phyloP scores from a whole-genome alignment of 2,797 vertebrate species.

The Cottoperca gobio region DNA sequence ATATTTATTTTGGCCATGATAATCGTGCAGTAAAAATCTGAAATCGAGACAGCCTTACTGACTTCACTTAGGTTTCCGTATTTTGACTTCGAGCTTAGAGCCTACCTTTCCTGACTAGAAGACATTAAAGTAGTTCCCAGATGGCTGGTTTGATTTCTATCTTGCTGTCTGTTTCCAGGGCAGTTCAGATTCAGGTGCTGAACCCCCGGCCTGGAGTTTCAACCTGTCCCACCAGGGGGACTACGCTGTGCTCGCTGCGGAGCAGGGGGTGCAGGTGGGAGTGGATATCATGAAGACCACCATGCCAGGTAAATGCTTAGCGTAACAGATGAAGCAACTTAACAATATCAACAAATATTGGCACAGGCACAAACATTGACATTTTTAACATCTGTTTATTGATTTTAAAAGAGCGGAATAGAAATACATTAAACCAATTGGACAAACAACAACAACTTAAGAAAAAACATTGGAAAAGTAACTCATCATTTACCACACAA shows the following conservation, averaged over 20 bases:
- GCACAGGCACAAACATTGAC: rapidly evolving
- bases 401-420: too few species aligned
- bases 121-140: background rate
- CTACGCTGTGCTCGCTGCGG: conserved; percentile 93
- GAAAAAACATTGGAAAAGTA: too few species aligned
- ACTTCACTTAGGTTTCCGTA: background rate
- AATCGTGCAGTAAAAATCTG: too few species aligned
- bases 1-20: too few species aligned
- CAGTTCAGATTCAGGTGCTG: conserved; percentile 26
- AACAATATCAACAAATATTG: background rate
- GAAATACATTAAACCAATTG: too few species aligned
- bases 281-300: conserved; percentile 95
- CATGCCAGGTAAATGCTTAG: conserved; percentile 88
- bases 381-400: background rate
- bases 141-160: background rate
- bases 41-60: too few species aligned
- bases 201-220: conserved; percentile 86
- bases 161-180: conserved; percentile 41
- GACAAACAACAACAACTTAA: too few species aligned
- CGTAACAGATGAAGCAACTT: background rate
- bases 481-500: too few species aligned
- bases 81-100: background rate
- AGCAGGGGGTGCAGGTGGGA: conserved; percentile 90
- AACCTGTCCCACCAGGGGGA: conserved; percentile 98
- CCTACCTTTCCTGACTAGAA: background rate